Percentiles rank a stretch among this genome's conserved stretches.
Evolutionary conservation across 2,888 invertebrate species (phyloP).

Genomic region (Trissolcus brochymenae): DNA sequence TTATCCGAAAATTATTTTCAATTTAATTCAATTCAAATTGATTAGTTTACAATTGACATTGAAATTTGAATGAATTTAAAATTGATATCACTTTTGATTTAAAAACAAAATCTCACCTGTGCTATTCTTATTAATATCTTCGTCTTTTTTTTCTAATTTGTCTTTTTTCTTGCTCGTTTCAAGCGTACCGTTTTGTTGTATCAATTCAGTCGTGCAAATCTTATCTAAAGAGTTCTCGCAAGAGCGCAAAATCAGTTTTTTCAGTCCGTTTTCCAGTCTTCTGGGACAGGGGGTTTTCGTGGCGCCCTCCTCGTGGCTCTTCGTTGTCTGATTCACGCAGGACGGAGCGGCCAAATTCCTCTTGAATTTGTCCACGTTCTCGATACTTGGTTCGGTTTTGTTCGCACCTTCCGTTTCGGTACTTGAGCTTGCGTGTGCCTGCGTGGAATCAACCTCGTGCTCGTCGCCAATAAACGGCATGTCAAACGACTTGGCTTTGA

Average conservation of each 20-base stretch:
- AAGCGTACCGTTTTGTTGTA: no score
- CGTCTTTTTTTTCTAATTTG: background rate
- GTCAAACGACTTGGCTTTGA: conserved; percentile 68
- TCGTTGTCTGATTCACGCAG: conserved; percentile 37
- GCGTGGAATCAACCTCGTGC: conserved; percentile 60
- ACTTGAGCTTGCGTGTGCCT: background rate
- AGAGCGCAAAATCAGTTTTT: conserved; percentile 67
- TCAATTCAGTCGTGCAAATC: conserved; percentile 41
- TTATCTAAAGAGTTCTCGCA: conserved; percentile 62
- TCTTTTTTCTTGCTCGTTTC: no score
- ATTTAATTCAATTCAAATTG: no score
- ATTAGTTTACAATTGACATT: no score
- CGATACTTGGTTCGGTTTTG: conserved; percentile 69
- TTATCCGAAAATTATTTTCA: no score
- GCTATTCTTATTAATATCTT: conserved; percentile 14
- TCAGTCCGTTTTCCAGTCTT: conserved; percentile 65
- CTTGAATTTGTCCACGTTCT: conserved; percentile 72
- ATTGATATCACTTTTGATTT: no score
- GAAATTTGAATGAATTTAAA: no score
- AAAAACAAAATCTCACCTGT: conserved; percentile 3
- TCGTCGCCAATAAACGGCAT: conserved; percentile 74
- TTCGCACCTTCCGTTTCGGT: conserved; percentile 55
- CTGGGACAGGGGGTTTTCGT: conserved; percentile 46
- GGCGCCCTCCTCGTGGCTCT: conserved; percentile 61
- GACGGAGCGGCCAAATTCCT: conserved; percentile 67